Evolutionary conservation across 2,797 vertebrate species (phyloP), one percentile per base, ranked within the genome.

Genomic region (Melanotaenia maccullochi): DNA sequence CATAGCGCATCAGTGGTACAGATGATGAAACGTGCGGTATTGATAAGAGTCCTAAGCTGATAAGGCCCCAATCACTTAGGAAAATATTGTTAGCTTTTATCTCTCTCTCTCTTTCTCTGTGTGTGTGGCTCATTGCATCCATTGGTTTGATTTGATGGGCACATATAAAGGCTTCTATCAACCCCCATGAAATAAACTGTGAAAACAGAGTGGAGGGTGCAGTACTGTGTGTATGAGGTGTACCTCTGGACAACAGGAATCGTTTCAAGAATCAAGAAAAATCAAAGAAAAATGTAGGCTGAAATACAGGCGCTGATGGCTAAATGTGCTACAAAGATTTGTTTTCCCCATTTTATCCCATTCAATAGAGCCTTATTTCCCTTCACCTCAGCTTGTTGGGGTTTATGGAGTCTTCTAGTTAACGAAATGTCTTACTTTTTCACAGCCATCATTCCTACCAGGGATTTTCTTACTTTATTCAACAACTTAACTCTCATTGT

Each of bases 21-120:
- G 76, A 87, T 89, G 92, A 94, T 93, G 88, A 88, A 90, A 92
- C 90, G 88, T 90, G 93, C 91, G 92, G 93, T 91, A 93, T 90
- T 92, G 92, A 95, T 94, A 92, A 93, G 80, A 83, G 85, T 82
- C 85, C 76, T 79, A 81, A 88, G 89, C 82, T 71, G 82, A 89
- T 86, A 79, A 82, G 87, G 87, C 88, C 92, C 79, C 89, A 87
- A 93, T 94, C 92, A 90, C 92, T 92, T 89, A 85, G 85, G 87
- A 93, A 91, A 94, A 95, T 93, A 93, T 90, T 85, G 73, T 75
- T 76, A 30, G 5, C 49, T 65, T 2, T 71, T n/a, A 1, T n/a
- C 7, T 44, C 5, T 16, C 14, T 70, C 59, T 59, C 69, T 67
- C 14, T 63, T 75, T 78, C 75, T 85, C 79, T 61, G 65, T 22